Evolutionary conservation across 2,113 vertebrate genomes (phyloP), one percentile per base, ranked within the genome.

Genomic region (Orthonyx spaldingii): DNA sequence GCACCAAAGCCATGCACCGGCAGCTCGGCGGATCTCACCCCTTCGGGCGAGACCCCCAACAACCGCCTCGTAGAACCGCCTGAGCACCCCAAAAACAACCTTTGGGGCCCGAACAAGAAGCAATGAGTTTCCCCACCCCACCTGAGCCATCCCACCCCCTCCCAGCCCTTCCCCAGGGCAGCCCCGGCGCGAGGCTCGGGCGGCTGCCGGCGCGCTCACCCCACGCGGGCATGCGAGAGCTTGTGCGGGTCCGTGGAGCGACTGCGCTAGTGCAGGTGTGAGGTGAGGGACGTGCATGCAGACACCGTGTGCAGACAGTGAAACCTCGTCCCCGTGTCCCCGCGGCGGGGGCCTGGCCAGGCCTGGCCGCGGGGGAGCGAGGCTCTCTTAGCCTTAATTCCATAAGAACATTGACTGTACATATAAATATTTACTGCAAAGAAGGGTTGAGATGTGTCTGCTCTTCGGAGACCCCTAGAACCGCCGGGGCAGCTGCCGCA

Each of bases 341-440:
- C 81, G 16, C 12, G 4, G 39, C 0, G 1, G 56, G 63, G 72
- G 70, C 46, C 33, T 0, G 21, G 92, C 74, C 89, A 81, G 70
- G 86, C 88, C 85, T 83, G 92, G 71, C 94, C 63, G 0, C 19
- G 6, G 86, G 84, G 88, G 75, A 91, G 44, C 4, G 13, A 86
- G 46, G 59, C 72, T 92, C 78, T 94, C 77, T 78, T 75, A 93
- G 91, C 95, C 89, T 96, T 85, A 79, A 89, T 72, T 86, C 91
- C 96, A 65, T 89, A 83, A 94, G 95, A 91, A 96, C 95, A 95
- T 47, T 9, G 87, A 97, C 96, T 97, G 95, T 97, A 98, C 97
- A 98, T 93, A 96, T 97, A 97, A 96, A 97, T 96, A 97, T 95
- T 97, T 96, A 96, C 94, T 91, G 97, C 94, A 96, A 79, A 85